Evolutionary conservation across 2,888 invertebrate species (phyloP), one percentile per base, ranked within the genome.

Genomic region (Drosophila mimica): DNA sequence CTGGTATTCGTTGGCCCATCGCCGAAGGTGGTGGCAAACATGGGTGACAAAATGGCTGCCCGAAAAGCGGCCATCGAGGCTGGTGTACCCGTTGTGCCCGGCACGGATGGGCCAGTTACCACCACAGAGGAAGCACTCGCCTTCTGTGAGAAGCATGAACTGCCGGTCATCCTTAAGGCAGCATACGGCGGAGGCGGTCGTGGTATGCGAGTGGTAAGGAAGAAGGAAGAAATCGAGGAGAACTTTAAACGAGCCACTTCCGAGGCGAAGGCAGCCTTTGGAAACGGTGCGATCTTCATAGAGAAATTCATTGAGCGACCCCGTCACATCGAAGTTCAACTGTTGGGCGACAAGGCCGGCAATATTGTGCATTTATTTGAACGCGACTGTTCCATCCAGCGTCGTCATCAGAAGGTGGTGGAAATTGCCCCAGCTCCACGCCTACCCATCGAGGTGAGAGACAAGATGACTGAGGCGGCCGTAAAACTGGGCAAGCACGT

Each of bases 11-110:
- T 99, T 91, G 99, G 99, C 0, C 99, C 99, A 0, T 95, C 97
- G 1, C 98, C 99, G 0, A 95, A 94, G 71, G 99, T 99, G 36
- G 99, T 99, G 13, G 96, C 97, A 81, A 96, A 97, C 93, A 99
- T 99, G 99, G 99, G 99, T 53, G 99, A 99, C 93, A 99, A 99
- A 93, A 99, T 99, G 0, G 99, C 98, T 52, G 99, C 99, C 0
- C 96, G 99, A 91, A 95, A 96, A 93, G 98, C 99, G 3, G 99
- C 99, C 30, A 98, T 99, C 79, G 97, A 96, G 89, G 98, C 99
- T 62, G 92, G 97, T 90, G 97, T 98, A 1, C 97, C 97, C 52
- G 98, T 99, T 73, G 98, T 99, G 0, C 98, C 99, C 0, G 99
- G 99, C 63, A 99, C 99, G 0, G 97, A 98, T 87, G 98, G 98